Evolutionary conservation across 2,888 invertebrate genomes (phyloP).

Genomic region (Myopa tessellatipennis): DNA sequence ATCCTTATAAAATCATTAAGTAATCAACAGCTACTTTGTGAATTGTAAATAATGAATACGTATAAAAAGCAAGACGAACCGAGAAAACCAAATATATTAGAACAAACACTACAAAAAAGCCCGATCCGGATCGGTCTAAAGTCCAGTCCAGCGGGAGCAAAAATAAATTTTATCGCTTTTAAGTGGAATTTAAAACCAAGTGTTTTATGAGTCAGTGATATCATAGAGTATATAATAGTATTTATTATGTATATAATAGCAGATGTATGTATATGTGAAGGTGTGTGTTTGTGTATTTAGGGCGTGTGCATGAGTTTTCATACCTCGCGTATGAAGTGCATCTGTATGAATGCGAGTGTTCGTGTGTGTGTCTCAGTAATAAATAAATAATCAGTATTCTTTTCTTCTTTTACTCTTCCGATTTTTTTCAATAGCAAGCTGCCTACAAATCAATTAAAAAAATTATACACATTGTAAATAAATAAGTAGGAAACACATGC

Average conservation of each 20-base stretch:
- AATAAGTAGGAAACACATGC: not conserved
- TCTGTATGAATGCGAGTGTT: no score
- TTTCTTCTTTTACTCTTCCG: no score
- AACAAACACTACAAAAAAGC: not conserved
- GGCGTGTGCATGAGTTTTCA: no score
- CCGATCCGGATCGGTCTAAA: not conserved
- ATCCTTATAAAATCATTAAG: no score
- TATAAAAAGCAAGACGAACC: no score
- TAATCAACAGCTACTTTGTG: no score
- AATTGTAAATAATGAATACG: no score
- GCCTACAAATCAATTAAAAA: not conserved
- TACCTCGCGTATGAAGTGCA: no score
- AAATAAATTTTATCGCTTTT: not conserved
- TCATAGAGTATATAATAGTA: no score
- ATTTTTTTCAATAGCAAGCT: not conserved
- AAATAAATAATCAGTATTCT: not conserved
- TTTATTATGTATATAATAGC: no score
- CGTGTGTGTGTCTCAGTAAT: not conserved
- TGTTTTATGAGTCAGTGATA: not conserved
- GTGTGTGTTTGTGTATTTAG: not conserved
- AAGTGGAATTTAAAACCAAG: not conserved
- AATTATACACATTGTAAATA: not conserved
- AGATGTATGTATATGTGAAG: no score
- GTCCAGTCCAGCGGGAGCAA: not conserved
- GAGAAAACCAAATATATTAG: no score